phyloP scores from a whole-genome alignment of 2,888 invertebrate genomes.

The Cylloceria caligata region DNA sequence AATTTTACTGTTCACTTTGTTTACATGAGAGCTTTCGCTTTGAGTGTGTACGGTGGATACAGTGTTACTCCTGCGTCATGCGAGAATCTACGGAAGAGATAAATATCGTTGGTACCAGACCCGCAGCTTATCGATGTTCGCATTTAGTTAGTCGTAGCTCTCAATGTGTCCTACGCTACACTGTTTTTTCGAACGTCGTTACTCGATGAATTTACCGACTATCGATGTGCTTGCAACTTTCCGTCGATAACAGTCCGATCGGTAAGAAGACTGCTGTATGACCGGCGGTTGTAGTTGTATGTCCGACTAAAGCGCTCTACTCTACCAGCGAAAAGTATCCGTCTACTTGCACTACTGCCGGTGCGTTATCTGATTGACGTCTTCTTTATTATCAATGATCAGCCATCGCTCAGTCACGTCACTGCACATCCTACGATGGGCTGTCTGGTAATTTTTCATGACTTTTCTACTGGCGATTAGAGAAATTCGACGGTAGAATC shows the following conservation, averaged over 20 bases:
- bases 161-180: not conserved
- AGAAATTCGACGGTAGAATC: not conserved
- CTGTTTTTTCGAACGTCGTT: constrained; percentile 9
- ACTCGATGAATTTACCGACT: constrained; percentile 27
- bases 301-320: not conserved
- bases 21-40: constrained; percentile 9
- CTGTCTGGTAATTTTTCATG: not conserved
- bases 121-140: constrained; percentile 6
- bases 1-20: constrained; percentile 7
- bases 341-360: constrained; percentile 1
- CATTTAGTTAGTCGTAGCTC: not conserved
- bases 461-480: not conserved
- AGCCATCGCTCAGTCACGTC: not conserved
- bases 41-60: constrained; percentile 8
- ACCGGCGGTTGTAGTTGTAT: not conserved
- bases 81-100: not conserved
- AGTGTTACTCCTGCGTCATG: not conserved
- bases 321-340: not conserved
- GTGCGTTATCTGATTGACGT: not conserved
- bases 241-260: not conserved
- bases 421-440: not conserved
- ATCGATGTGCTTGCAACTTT: not conserved
- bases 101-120: constrained; percentile 5
- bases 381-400: not conserved
- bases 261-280: not conserved